These are phyloP conservation scores for Catotricha subobsoleta DNA, from an alignment of 2,888 invertebrate species.

Conservation along the genomic window DNA sequence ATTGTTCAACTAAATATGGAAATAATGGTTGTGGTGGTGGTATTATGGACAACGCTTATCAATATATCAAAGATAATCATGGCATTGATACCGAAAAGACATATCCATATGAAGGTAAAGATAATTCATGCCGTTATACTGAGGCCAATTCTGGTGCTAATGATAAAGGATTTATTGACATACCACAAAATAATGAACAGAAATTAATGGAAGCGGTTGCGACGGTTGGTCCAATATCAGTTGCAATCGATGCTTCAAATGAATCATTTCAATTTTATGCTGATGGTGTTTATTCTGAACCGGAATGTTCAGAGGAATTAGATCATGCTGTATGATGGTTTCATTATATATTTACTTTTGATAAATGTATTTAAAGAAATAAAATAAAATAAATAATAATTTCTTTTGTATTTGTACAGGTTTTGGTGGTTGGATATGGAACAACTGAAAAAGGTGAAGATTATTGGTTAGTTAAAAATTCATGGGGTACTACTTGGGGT, in stretches of 20 bases:
- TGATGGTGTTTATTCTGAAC: slow-evolving; percentile 9
- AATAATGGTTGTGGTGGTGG: slow-evolving; percentile 57
- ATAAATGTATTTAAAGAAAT: neutral
- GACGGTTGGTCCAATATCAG: slow-evolving; percentile 9
- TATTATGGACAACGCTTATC: slow-evolving; percentile 64
- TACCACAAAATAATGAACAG: slow-evolving; percentile 8
- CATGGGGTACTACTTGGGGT: slow-evolving; percentile 67
- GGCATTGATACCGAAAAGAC: slow-evolving; percentile 78
- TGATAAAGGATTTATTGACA: slow-evolving; percentile 39
- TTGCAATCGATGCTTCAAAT: slow-evolving; percentile 8
- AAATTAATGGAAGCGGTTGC: slow-evolving; percentile 8
- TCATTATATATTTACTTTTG: neutral
- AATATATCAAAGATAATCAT: slow-evolving; percentile 61
- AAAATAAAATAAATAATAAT: too few species aligned
- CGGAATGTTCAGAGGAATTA: slow-evolving; percentile 1
- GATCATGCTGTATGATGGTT: slow-evolving; percentile 6
- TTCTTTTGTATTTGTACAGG: too few species aligned
- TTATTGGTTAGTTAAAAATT: slow-evolving; percentile 11
- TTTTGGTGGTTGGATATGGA: slow-evolving; percentile 10
- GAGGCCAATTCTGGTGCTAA: slow-evolving; percentile 52
- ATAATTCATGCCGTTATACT: slow-evolving; percentile 51
- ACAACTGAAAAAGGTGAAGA: slow-evolving; percentile 7
- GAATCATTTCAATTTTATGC: slow-evolving; percentile 7
- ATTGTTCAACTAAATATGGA: slow-evolving; percentile 65
- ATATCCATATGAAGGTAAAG: slow-evolving; percentile 72